Base-by-base conservation (phyloP, 2,797 vertebrate species). In the Megaceryle alcyon region DNA sequence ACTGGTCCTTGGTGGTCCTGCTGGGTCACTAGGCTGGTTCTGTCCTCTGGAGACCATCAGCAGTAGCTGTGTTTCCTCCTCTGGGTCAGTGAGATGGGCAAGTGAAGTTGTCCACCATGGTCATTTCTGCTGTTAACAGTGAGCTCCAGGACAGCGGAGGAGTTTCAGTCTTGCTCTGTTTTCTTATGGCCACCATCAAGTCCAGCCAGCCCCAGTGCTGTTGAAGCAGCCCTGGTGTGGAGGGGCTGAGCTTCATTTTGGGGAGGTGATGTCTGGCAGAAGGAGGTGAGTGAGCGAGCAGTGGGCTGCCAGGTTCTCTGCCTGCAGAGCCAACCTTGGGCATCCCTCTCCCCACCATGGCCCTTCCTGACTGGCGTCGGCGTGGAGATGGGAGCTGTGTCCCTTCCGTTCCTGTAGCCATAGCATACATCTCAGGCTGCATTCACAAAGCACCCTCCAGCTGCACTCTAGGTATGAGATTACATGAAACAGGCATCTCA, bases 401-500 rank as follows among this genome's bases (percentile, higher is more conserved):
- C 20, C 0, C 23, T 18, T 5, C 4, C 0, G 16, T 37, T 66
- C 12, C 1, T 0, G 3, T 2, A n/a, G 56, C 61, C 44, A 10
- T 0, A 65, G 59, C 21, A 3, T 4, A 5, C 2, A 0, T 11
- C 31, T n/a, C 4, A 1, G 51, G 23, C 19, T 68, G 68, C 1
- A 1, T 14, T 73, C 56, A 29, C 44, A 51, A 16, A 81, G 20
- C 43, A 49, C 3, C 44, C 9, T 22, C 26, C 25, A 17, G 56
- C 61, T 48, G 23, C 59, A 0, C 71, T 6, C 18, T 5, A 54
- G 39, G n/a, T 12, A 18, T 9, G 26, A 53, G 48, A 14, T 37
- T 20, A 29, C 3, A 5, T 31, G 39, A 63, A 70, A 12, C 25
- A 75, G 29, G 14, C 3, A 0, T 4, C 60, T 44, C 33, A 12